Conservation (phyloP, 2,797 vertebrate genomes). For the Simalia tracyae region DNA sequence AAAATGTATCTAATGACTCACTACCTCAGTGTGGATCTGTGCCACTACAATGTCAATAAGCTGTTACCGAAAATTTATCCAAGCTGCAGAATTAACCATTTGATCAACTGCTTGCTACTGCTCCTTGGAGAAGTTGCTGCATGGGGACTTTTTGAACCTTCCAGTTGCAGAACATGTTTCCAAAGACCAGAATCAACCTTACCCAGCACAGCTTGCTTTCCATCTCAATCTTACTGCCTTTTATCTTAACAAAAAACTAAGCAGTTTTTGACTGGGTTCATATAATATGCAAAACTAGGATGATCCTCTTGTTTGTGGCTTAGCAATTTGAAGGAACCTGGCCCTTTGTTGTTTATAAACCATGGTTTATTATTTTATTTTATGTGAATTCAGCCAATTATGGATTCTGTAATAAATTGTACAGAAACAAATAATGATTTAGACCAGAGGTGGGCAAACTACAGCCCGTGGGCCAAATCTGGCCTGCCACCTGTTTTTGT, state of each 20-base stretch:
- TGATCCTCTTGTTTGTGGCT: not conserved
- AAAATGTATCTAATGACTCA: not conserved
- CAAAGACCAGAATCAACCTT: not conserved
- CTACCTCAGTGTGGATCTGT: not conserved
- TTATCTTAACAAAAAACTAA: not conserved
- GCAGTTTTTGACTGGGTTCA: not conserved
- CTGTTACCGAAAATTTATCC: not conserved
- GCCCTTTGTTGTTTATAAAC: not conserved
- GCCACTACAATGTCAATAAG: not conserved
- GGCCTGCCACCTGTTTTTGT: not conserved
- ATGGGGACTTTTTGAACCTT: not conserved
- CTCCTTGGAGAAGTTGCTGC: not conserved
- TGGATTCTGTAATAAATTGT: not conserved
- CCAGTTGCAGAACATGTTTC: not conserved
- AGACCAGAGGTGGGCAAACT: not conserved
- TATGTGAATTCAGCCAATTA: not conserved
- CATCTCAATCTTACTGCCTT: not conserved
- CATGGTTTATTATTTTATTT: not conserved
- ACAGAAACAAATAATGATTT: not conserved
- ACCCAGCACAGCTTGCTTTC: not conserved
- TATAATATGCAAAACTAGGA: not conserved
- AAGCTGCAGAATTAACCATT: not conserved
- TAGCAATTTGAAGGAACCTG: not conserved
- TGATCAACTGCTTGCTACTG: not conserved
- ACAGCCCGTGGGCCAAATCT: not conserved